These are phyloP conservation scores for Spinibarbus caldwelli DNA, from an alignment of 2,797 vertebrate species.

Conservation along the genomic window DNA sequence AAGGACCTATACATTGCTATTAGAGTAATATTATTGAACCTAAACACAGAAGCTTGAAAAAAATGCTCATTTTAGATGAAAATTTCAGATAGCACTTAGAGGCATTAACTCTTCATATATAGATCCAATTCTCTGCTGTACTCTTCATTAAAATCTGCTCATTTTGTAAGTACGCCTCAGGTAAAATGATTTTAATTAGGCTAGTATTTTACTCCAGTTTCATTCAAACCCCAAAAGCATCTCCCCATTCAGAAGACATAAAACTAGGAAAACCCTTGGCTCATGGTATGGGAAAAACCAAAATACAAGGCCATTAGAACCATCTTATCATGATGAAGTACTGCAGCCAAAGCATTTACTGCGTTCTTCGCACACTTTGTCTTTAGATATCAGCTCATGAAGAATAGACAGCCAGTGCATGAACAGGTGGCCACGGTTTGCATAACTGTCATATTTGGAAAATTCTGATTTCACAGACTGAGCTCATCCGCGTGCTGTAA, in stretches of 20 bases:
- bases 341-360: neutral
- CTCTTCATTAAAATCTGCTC: neutral
- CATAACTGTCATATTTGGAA: constrained; percentile 5
- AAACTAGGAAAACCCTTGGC: neutral
- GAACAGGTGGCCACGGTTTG: constrained; percentile 41
- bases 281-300: neutral
- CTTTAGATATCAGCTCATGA: neutral
- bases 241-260: neutral
- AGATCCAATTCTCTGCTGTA: neutral
- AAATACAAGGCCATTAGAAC: too few relatives aligned
- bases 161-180: neutral
- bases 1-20: too few relatives aligned
- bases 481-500: constrained; percentile 15
- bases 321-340: neutral
- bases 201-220: neutral
- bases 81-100: too few relatives aligned
- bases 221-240: neutral
- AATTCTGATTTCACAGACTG: constrained; percentile 32
- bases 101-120: neutral
- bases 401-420: neutral
- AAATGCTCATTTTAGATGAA: too few relatives aligned
- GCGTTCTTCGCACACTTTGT: neutral
- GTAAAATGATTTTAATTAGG: neutral
- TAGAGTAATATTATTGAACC: too few relatives aligned
- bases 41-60: too few relatives aligned